phyloP scores from a whole-genome alignment of 2,888 invertebrate genomes.

The Mesorhabditis belari region DNA sequence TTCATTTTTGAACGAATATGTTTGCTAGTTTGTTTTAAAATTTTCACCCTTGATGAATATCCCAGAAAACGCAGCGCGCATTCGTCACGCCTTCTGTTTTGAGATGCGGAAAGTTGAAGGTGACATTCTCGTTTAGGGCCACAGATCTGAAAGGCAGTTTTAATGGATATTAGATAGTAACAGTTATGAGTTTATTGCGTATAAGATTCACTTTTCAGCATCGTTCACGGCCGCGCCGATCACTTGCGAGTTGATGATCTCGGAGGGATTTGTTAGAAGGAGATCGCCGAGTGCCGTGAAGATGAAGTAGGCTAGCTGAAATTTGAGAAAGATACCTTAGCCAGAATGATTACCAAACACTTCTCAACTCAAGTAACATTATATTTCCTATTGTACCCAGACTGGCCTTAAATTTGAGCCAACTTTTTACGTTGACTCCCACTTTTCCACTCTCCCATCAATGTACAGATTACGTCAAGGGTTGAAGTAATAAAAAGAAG shows the following conservation, averaged over 20 bases:
- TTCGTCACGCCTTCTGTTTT: slow-evolving; percentile 33
- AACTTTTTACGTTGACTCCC: too few relatives aligned
- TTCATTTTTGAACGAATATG: neutral
- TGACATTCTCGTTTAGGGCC: slow-evolving; percentile 29
- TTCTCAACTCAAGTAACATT: too few relatives aligned
- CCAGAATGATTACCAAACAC: too few relatives aligned
- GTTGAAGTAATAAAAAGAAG: too few relatives aligned
- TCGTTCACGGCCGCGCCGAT: slow-evolving; percentile 48
- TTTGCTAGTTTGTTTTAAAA: neutral
- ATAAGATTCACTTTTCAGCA: slow-evolving; percentile 24
- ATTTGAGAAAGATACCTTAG: neutral
- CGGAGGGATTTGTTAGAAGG: slow-evolving; percentile 17
- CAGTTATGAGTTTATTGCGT: neutral
- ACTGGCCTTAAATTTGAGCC: too few relatives aligned
- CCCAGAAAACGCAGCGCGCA: slow-evolving; percentile 49
- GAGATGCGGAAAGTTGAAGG: slow-evolving; percentile 44
- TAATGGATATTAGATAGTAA: neutral
- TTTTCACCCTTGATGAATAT: slow-evolving; percentile 10
- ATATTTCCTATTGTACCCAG: too few relatives aligned
- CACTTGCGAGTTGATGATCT: slow-evolving; percentile 29
- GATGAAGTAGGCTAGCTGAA: slow-evolving; percentile 38
- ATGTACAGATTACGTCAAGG: too few relatives aligned
- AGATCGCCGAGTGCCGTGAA: slow-evolving; percentile 35
- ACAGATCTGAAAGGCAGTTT: slow-evolving; percentile 7
- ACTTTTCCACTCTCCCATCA: too few relatives aligned